These are phyloP conservation scores for Baryphthengus martii DNA, from an alignment of 2,113 vertebrate species.

Conservation along the genomic window DNA sequence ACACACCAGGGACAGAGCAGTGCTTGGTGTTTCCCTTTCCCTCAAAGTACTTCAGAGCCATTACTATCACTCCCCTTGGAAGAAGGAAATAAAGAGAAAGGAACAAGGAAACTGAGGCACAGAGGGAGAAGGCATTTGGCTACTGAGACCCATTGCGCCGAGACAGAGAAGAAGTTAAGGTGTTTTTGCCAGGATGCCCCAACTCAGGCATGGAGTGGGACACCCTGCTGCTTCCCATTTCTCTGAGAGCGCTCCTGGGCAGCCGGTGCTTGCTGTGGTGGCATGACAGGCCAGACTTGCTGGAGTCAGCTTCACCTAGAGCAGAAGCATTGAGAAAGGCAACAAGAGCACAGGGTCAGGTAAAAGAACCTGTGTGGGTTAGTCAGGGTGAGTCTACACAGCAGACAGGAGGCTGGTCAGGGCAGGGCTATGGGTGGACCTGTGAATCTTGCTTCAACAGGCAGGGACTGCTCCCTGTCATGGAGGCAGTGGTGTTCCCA, in stretches of 20 bases:
- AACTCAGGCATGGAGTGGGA: neutral
- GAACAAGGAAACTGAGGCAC: neutral
- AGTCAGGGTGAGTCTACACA: neutral
- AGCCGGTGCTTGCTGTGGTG: neutral
- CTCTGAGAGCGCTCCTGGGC: fast-evolving
- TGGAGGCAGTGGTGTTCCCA: fast-evolving
- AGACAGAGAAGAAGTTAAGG: neutral
- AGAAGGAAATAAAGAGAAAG: too few relatives aligned
- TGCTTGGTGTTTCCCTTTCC: fast-evolving
- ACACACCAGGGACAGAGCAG: neutral
- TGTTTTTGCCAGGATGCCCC: neutral
- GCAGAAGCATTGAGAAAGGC: neutral
- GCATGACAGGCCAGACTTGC: neutral
- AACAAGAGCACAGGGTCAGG: neutral
- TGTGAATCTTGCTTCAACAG: neutral
- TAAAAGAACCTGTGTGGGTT: neutral
- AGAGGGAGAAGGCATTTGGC: neutral
- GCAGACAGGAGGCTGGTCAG: neutral
- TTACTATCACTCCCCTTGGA: neutral
- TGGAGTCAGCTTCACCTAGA: neutral
- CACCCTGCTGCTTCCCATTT: neutral
- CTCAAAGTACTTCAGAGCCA: neutral
- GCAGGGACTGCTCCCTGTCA: neutral
- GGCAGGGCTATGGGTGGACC: neutral
- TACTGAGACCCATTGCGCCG: fast-evolving